A percentile compares a stretch with the other conserved stretches of the same genome.
Evolutionary conservation across 37 sponge, comb jelly and placozoan genomes (phyloP).

Genomic region (Spongilla lacustris): DNA sequence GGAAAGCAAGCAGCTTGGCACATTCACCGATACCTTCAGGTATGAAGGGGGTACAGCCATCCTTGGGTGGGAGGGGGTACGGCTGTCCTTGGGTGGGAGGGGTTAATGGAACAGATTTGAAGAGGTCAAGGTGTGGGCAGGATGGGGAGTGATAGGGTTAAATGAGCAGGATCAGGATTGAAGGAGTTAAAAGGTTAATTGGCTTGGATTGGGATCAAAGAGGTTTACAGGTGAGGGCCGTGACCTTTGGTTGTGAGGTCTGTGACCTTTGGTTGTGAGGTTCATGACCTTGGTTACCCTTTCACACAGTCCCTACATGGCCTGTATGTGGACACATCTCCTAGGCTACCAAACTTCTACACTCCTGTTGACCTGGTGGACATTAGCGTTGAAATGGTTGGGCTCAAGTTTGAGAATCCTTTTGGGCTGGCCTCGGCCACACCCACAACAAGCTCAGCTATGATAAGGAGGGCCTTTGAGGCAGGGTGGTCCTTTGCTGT

Average conservation of each 20-base stretch:
- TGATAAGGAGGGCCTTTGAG: conserved; percentile 92
- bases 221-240: background rate
- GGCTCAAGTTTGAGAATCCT: conserved; percentile 91
- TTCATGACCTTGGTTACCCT: background rate
- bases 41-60: background rate
- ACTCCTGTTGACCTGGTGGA: conserved; percentile 91
- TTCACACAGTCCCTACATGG: conserved; percentile 88
- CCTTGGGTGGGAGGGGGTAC: background rate
- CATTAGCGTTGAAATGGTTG: conserved; percentile 80
- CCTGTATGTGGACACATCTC: conserved; percentile 67
- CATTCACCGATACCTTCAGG: conserved; percentile 91
- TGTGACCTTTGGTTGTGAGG: no score
- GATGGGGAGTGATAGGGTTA: no score
- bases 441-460: conserved; percentile 92
- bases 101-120: background rate
- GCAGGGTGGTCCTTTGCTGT: conserved; percentile 96
- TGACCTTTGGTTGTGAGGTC: no score
- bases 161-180: no score
- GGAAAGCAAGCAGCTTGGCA: conserved; percentile 96
- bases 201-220: no score
- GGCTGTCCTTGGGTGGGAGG: background rate
- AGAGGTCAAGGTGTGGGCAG: background rate
- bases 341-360: conserved; percentile 89
- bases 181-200: no score
- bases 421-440: conserved; percentile 97